Percentiles rank a stretch among this genome's conserved stretches.
These are phyloP conservation scores for Esperia sulphurella DNA, from an alignment of 2,888 invertebrate species.

Conservation along the genomic window DNA sequence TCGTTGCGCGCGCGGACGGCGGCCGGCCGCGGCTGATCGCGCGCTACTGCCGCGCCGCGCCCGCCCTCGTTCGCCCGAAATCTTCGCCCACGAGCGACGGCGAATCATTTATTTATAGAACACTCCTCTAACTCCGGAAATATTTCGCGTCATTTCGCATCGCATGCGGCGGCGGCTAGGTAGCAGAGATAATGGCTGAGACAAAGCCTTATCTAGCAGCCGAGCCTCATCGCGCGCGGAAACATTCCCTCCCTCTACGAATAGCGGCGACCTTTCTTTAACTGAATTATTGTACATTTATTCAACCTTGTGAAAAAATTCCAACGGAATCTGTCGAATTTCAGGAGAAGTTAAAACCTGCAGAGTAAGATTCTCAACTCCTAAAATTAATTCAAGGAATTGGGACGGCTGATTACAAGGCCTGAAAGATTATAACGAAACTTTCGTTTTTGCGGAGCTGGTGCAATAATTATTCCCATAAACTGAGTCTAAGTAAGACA, in stretches of 20 bases:
- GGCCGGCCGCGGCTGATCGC: conserved; percentile 76
- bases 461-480: no score
- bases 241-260: background rate
- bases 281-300: background rate
- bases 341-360: no score
- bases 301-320: no score
- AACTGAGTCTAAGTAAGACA: no score
- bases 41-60: conserved; percentile 66
- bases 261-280: background rate
- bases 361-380: no score
- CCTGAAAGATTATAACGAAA: no score
- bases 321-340: no score
- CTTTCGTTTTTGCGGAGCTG: no score
- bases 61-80: conserved; percentile 63
- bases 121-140: conserved; percentile 78
- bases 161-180: conserved; percentile 56
- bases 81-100: conserved; percentile 74
- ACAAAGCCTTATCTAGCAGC: background rate
- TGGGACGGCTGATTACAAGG: no score
- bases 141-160: conserved; percentile 79
- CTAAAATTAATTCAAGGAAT: no score
- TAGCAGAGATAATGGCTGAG: conserved; percentile 57
- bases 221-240: background rate
- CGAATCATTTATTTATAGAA: conserved; percentile 77
- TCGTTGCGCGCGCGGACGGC: conserved; percentile 77